Percentiles rank a stretch among this genome's conserved stretches.
Evolutionary conservation across 2,797 vertebrate species (phyloP).

Genomic region (Takifugu ocellatus): DNA sequence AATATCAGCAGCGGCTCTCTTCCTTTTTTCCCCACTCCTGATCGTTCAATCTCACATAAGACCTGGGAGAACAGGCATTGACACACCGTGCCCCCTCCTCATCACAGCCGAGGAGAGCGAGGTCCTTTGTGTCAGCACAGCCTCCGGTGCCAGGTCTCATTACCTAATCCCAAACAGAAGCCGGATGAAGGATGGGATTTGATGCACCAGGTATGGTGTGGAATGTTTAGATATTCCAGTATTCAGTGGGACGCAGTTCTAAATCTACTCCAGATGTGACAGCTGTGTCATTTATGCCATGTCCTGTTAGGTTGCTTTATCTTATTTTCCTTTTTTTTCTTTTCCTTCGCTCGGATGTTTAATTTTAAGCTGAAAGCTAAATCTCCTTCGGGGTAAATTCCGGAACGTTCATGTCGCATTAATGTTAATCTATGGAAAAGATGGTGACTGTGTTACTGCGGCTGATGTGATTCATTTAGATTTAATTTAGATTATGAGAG

Average conservation of each 20-base stretch:
- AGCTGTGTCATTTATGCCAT: conserved; percentile 7
- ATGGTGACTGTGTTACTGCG: too few species aligned
- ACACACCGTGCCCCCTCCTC: conserved; percentile 29
- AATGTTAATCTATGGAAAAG: neutral
- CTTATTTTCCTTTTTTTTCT: neutral
- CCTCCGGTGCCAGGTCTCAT: conserved; percentile 45
- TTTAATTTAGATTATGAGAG: too few species aligned
- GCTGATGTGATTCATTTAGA: too few species aligned
- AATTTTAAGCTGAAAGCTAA: neutral
- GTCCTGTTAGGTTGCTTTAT: neutral
- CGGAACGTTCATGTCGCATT: neutral
- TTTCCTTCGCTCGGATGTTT: neutral
- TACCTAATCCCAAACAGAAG: conserved; percentile 49
- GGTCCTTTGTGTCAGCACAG: conserved; percentile 39
- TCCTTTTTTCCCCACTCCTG: conserved; percentile 8
- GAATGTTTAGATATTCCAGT: conserved; percentile 11
- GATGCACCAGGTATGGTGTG: conserved; percentile 14
- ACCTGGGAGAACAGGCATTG: conserved; percentile 36
- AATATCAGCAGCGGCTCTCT: conserved; percentile 8
- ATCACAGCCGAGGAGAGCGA: conserved; percentile 31
- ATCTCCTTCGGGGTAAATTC: neutral
- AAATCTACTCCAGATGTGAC: conserved; percentile 1
- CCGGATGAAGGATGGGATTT: conserved; percentile 25
- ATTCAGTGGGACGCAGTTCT: conserved; percentile 1
- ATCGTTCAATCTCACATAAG: conserved; percentile 38